phyloP scores from a whole-genome alignment of 2,113 vertebrate genomes.

The Serinus canaria region DNA sequence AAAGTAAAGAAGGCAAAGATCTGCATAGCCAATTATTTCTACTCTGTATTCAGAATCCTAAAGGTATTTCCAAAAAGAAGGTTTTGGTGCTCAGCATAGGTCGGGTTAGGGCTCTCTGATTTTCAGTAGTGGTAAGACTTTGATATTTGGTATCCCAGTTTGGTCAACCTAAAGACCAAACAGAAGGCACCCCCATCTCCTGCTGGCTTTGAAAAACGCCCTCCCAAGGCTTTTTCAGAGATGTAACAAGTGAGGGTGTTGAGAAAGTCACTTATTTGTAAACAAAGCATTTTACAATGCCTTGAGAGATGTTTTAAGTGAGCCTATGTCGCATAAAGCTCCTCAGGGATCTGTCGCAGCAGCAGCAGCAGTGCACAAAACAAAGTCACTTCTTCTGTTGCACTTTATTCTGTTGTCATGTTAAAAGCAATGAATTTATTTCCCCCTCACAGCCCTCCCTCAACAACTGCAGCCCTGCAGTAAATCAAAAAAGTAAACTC shows the following conservation, averaged over 20 bases:
- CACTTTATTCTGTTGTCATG: constrained; percentile 78
- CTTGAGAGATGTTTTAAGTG: constrained; percentile 42
- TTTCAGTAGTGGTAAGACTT: not conserved
- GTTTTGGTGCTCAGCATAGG: not conserved
- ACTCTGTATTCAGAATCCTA: not conserved
- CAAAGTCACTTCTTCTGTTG: constrained; percentile 71
- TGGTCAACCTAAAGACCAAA: not conserved
- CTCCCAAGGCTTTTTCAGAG: constrained; percentile 7
- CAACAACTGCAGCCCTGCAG: constrained; percentile 66
- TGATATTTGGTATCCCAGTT: not conserved
- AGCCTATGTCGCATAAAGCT: constrained; percentile 37
- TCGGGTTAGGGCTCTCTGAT: accelerated
- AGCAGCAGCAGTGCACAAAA: constrained; percentile 62
- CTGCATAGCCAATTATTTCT: not conserved
- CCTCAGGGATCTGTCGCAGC: constrained; percentile 51
- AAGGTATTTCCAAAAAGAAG: not conserved
- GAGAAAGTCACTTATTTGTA: constrained; percentile 62
- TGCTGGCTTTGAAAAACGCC: not conserved
- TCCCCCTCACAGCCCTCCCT: constrained; percentile 68
- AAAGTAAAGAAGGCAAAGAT: not conserved
- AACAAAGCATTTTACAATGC: constrained; percentile 65
- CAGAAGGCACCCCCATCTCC: not conserved
- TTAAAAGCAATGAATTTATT: constrained; percentile 82
- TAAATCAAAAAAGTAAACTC: constrained; percentile 87
- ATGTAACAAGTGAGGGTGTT: constrained; percentile 5